Evolutionary conservation across 1,140 invertebrate species (phyloP).

Genomic region (Solenopsis fugax): DNA sequence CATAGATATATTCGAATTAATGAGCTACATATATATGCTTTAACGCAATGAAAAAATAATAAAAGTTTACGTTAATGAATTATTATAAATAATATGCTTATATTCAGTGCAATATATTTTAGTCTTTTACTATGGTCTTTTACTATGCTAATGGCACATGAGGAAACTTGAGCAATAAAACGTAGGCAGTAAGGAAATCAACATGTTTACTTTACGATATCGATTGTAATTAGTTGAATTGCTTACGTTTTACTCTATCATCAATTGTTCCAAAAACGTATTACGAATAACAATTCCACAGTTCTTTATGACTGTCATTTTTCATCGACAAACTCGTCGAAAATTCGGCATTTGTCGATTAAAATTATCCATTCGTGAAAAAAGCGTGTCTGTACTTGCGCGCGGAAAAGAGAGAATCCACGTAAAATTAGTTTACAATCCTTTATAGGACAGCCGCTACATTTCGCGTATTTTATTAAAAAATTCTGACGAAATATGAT

Average conservation of each 20-base stretch:
- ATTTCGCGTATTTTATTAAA: constrained; percentile 72
- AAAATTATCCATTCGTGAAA: constrained; percentile 1
- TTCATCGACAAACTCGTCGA: constrained; percentile 6
- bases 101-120: background rate
- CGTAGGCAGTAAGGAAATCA: no score
- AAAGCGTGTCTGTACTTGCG: background rate
- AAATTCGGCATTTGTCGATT: constrained; percentile 17
- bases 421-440: constrained; percentile 47
- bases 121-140: background rate
- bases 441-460: constrained; percentile 30
- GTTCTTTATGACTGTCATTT: background rate
- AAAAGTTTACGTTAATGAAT: background rate
- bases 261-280: background rate
- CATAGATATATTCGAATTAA: constrained; percentile 6
- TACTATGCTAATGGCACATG: no score
- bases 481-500: constrained; percentile 70
- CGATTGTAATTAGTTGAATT: no score
- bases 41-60: background rate
- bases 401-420: background rate
- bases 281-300: constrained; percentile 5
- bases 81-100: background rate
- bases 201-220: no score
- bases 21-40: background rate
- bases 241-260: no score
- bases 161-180: background rate